Percentiles rank a stretch among this genome's conserved stretches.
Evolutionary conservation across 1,140 invertebrate genomes (phyloP).

Genomic region (Nasonia vitripennis): DNA sequence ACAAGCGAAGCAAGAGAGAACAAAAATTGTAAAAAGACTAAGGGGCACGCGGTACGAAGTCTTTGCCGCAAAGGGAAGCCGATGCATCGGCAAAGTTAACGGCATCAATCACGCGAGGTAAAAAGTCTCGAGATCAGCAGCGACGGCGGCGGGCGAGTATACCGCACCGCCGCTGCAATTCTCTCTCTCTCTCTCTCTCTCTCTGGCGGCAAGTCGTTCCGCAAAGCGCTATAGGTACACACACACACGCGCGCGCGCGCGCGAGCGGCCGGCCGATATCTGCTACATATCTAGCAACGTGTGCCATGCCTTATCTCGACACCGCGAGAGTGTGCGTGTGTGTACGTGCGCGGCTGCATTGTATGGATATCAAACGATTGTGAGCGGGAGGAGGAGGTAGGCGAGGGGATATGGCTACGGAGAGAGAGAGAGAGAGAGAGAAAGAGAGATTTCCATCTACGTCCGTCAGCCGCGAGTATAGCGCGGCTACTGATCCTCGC

Average conservation of each 20-base stretch:
- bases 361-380: slow-evolving; percentile 65
- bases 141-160: not conserved
- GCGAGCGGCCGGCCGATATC: slow-evolving; percentile 56
- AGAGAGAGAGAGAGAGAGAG: slow-evolving; percentile 55
- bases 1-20: not conserved
- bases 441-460: slow-evolving; percentile 60
- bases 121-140: slow-evolving; percentile 21
- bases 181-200: not conserved
- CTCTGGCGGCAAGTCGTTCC: slow-evolving; percentile 51
- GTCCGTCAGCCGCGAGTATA: slow-evolving; percentile 58
- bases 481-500: slow-evolving; percentile 40
- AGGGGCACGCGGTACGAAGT: not conserved
- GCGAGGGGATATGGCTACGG: not conserved
- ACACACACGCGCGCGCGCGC: slow-evolving; percentile 38
- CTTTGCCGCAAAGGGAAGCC: slow-evolving; percentile 21
- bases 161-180: too few species aligned
- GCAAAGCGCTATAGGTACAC: slow-evolving; percentile 45
- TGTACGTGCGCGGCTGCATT: slow-evolving; percentile 55
- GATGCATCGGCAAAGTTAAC: not conserved
- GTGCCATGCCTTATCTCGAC: slow-evolving; percentile 65
- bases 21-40: not conserved
- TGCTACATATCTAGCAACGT: slow-evolving; percentile 65
- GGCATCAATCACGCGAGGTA: slow-evolving; percentile 35
- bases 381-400: slow-evolving; percentile 30
- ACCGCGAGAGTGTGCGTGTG: slow-evolving; percentile 53